These are phyloP conservation scores for Athripsodes cinereus DNA, from an alignment of 2,888 invertebrate species.

Conservation along the genomic window DNA sequence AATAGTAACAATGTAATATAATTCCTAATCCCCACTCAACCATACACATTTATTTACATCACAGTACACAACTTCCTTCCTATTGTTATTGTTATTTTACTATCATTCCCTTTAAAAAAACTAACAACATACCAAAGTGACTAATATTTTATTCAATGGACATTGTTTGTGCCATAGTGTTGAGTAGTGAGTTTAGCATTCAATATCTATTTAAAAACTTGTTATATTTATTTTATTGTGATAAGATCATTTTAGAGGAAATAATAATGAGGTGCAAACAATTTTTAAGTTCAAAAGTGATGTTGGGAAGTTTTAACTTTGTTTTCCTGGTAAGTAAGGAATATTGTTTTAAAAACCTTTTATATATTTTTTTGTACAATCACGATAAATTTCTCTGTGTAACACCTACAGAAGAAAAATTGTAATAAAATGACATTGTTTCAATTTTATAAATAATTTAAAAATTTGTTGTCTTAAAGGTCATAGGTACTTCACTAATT, in stretches of 20 bases:
- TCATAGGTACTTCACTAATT: too few species aligned
- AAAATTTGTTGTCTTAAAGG: too few species aligned
- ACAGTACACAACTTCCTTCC: conserved; percentile 24
- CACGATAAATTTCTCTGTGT: too few species aligned
- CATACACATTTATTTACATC: conserved; percentile 19
- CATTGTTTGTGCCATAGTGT: not conserved
- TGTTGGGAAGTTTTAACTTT: conserved; percentile 62
- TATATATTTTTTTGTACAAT: too few species aligned
- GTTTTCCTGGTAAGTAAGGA: conserved; percentile 58
- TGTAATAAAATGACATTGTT: too few species aligned
- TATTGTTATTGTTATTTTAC: conserved; percentile 24
- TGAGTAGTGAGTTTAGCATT: conserved; percentile 3
- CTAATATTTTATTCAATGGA: not conserved
- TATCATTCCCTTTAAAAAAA: conserved; percentile 9
- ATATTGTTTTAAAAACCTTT: too few species aligned
- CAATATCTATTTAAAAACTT: not conserved
- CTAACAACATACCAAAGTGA: conserved; percentile 11
- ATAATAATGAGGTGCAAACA: conserved; percentile 26
- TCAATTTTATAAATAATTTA: too few species aligned
- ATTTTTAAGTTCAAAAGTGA: conserved; percentile 21
- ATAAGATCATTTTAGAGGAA: conserved; percentile 4
- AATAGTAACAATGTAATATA: conserved; percentile 10
- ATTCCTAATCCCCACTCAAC: conserved; percentile 22
- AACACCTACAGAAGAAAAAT: too few species aligned
- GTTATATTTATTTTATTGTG: conserved; percentile 2